Evolutionary conservation across 1,140 invertebrate species (phyloP).

Genomic region (Radopholus similis): DNA sequence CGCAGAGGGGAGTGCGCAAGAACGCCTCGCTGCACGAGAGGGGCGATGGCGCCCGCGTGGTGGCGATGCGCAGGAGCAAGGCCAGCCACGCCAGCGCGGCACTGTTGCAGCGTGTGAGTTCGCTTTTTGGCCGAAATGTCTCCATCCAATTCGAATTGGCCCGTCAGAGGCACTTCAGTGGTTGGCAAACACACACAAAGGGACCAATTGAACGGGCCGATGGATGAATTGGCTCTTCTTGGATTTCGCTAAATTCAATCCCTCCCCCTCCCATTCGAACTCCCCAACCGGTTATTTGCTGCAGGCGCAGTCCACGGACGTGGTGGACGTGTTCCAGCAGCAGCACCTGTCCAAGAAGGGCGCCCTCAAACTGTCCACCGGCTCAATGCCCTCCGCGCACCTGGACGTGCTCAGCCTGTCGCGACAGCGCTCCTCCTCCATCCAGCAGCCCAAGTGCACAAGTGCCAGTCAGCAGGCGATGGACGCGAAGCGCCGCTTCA

Average conservation of each 20-base stretch:
- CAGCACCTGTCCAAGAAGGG: not conserved
- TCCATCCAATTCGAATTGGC: not conserved
- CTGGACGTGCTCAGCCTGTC: not conserved
- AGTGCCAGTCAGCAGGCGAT: not conserved
- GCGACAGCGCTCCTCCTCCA: not conserved
- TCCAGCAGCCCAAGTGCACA: not conserved
- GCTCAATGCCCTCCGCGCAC: not conserved
- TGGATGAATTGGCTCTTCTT: not conserved
- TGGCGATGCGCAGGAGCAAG: not conserved
- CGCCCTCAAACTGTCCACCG: slow-evolving; percentile 1
- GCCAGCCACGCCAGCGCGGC: not conserved
- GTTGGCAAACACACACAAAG: not conserved
- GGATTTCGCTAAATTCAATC: not conserved
- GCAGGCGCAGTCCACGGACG: not conserved
- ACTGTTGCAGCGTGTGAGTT: slow-evolving; percentile 14
- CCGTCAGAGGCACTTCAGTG: not conserved
- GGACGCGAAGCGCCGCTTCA: not conserved
- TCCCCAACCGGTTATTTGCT: not conserved
- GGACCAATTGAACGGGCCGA: no score
- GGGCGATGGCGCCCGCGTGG: slow-evolving; percentile 5
- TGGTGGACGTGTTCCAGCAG: not conserved
- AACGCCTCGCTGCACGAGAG: slow-evolving; percentile 15
- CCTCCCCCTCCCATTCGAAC: not conserved
- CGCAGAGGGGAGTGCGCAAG: slow-evolving; percentile 2
- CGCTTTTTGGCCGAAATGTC: not conserved